Base-by-base conservation (phyloP, 2,888 invertebrate species). In the Pachymerium ferrugineum region DNA sequence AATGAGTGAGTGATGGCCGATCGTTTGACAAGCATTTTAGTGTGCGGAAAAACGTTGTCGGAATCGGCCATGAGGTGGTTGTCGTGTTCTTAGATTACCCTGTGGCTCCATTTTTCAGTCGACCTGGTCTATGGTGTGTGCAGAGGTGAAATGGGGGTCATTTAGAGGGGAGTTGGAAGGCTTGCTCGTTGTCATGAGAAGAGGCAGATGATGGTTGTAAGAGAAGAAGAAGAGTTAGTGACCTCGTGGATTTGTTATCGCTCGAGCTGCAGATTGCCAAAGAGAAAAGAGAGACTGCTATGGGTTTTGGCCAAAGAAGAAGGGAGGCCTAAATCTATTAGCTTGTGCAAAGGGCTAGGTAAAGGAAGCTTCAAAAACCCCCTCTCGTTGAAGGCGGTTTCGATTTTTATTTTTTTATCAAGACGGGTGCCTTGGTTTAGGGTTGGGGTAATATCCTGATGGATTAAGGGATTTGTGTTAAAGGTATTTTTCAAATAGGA, bases 221-320 rank as follows among this genome's bases (percentile, higher is more conserved):
- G 47, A 19, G 47, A 47, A 47, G 47, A n/a, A n/a, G n/a, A 47
- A 47, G 47, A 47, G 47, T 47, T 47, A 47, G 47, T 47, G 47
- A 47, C 47, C 47, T 47, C 47, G 47, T 47, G 47, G 47, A 47
- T 47, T 47, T 47, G 47, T 47, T 47, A 47, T 47, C 47, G 47
- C 47, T 19, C 1, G 22, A 22, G 8, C 47, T 47, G 47, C 47
- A 47, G 47, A 47, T 47, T 47, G 47, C 19, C 47, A 47, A 47
- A 47, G 47, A 47, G 47, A 47, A 47, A 47, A 47, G 47, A 16
- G 22, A 22, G 47, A 47, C 19, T n/a, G 19, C 19, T 16, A 47
- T 19, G 47, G 47, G 47, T 47, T 47, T 47, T n/a, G n/a, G n/a
- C n/a, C n/a, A n/a, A n/a, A n/a, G n/a, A n/a, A n/a, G n/a, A n/a